A percentile compares a stretch with the other conserved stretches of the same genome.
These are phyloP conservation scores for Seriola quinqueradiata DNA, from an alignment of 2,113 vertebrate species.

Conservation along the genomic window DNA sequence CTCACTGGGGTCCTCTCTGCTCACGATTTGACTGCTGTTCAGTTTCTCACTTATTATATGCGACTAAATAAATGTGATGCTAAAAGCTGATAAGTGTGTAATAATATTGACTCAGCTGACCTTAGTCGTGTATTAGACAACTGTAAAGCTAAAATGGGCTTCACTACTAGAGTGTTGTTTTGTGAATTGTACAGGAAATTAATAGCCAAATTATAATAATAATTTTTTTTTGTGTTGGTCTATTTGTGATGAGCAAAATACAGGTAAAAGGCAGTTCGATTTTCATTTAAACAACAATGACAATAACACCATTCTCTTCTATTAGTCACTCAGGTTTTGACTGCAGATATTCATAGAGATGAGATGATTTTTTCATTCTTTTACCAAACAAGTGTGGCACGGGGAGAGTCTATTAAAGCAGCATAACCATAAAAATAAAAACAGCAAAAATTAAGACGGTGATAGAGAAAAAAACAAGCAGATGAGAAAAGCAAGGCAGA, in stretches of 20 bases:
- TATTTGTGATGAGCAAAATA: background rate
- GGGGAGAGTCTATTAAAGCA: conserved; percentile 12
- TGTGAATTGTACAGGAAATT: conserved; percentile 5
- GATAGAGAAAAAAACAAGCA: background rate
- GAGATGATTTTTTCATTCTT: conserved; percentile 1
- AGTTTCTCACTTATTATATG: conserved; percentile 55
- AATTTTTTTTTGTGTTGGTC: background rate
- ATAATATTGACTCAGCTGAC: conserved; percentile 44
- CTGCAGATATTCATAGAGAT: background rate
- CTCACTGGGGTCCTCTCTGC: conserved; percentile 66
- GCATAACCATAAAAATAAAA: background rate
- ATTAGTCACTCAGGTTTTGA: background rate
- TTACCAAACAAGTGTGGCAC: background rate
- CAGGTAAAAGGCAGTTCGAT: background rate
- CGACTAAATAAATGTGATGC: conserved; percentile 53
- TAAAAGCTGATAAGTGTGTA: conserved; percentile 65
- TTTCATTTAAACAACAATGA: background rate
- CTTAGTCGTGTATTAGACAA: conserved; percentile 26
- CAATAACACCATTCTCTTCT: background rate
- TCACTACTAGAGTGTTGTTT: conserved; percentile 22
- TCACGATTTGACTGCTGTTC: conserved; percentile 59
- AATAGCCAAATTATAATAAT: background rate
- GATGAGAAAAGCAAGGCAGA: background rate
- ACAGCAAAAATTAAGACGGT: background rate
- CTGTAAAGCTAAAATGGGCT: conserved; percentile 7